Percentiles rank a stretch among this genome's conserved stretches.
Evolutionary conservation across 1,140 invertebrate species (phyloP).

Genomic region (Mycetomoellerius zeteki): DNA sequence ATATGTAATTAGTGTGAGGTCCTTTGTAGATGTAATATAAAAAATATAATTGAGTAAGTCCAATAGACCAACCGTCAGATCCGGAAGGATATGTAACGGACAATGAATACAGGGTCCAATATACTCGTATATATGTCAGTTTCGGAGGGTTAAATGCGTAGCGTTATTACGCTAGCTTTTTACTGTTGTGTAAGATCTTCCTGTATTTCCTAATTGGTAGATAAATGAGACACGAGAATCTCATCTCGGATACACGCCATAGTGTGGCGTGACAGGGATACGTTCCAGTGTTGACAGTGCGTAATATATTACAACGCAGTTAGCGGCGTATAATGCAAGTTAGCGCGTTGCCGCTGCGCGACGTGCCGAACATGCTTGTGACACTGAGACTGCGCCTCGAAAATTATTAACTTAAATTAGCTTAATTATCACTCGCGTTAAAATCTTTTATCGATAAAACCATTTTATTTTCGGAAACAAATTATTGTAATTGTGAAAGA

Average conservation of each 20-base stretch:
- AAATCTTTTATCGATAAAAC: not conserved
- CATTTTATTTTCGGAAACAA: not conserved
- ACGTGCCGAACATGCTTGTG: conserved; percentile 36
- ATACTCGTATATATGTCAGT: too few relatives aligned
- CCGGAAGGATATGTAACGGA: too few relatives aligned
- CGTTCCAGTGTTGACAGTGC: conserved; percentile 34
- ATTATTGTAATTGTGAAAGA: not conserved
- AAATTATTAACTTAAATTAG: conserved; percentile 32
- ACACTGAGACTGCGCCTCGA: not conserved
- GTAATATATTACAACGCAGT: conserved; percentile 24
- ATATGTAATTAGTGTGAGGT: too few relatives aligned
- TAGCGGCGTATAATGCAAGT: conserved; percentile 48
- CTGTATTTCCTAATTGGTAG: not conserved
- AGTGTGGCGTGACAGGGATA: conserved; percentile 14
- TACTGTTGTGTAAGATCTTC: too few relatives aligned
- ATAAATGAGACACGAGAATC: conserved; percentile 26
- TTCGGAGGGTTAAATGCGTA: too few relatives aligned
- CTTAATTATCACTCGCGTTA: not conserved
- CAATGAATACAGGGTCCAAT: too few relatives aligned
- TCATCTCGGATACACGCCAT: not conserved
- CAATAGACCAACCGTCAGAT: too few relatives aligned
- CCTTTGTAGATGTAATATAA: too few relatives aligned
- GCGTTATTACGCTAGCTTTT: not conserved
- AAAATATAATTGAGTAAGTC: too few relatives aligned
- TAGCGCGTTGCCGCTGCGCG: not conserved